Base-by-base conservation (phyloP, 2,888 invertebrate species). In the Pachliopta kotzebuea region DNA sequence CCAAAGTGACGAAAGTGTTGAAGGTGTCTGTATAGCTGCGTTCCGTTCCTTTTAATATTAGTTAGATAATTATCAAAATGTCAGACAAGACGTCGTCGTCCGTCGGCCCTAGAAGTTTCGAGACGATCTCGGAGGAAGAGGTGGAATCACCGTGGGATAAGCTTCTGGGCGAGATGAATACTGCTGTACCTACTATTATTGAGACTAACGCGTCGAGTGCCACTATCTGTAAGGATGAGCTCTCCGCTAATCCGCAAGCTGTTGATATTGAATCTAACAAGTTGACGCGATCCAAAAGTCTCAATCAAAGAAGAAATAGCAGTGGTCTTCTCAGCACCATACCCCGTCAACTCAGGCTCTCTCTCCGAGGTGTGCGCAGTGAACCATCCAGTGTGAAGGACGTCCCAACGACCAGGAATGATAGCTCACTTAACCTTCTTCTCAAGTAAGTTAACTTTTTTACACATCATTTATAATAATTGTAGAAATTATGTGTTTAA, bases 261-360 rank as follows among this genome's bases (percentile, higher is more conserved):
- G 74, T 74, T 59, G 90, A 88, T 69, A 71, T 89, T 69, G 90
- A 90, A 76, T 83, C 83, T 60, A 88, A 78, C 69, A 85, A 86
- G 76, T 74, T 92, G 75, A 89, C 85, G 70, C 83, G 91, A 62
- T 91, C 92, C 55, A 92, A 90, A 77, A 92, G 90, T 74, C 80
- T 91, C 67, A 91, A 88, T 74, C 91, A 89, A 73, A 84, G 90
- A 63, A 86, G 89, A 75, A 89, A 86, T 73, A 90, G 89, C 75
- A 90, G 92, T 61, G 93, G 93, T 69, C 83, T 94, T 49, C 84
- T 93, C 69, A 90, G 90, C 64, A 86, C 93, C 49, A 86, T 93
- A 72, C 92, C 93, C 69, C 87, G 88, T 75, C 92, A 90, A 73
- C 85, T 92, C 71, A 83, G 92, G 69, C 84, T 88, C 68, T 92